These are phyloP conservation scores for Gymnobelideus leadbeateri DNA, from an alignment of 2,113 vertebrate species.

Conservation along the genomic window DNA sequence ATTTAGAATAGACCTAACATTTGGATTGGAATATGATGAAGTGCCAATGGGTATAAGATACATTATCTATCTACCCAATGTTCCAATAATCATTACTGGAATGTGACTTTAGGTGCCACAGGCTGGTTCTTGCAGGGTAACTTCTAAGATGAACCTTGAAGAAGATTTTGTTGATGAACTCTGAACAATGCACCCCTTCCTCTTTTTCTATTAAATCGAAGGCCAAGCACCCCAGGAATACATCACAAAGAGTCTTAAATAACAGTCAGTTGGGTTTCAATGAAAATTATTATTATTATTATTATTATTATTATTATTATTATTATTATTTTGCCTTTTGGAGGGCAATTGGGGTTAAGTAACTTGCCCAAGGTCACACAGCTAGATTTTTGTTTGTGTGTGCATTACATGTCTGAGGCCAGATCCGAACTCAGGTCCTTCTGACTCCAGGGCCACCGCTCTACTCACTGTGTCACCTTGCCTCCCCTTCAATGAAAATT, in stretches of 20 bases:
- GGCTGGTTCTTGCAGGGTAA: neutral
- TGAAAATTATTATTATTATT: too few species aligned
- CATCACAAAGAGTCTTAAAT: neutral
- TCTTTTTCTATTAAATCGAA: neutral
- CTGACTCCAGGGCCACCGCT: too few species aligned
- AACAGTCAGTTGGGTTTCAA: neutral
- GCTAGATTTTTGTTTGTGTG: too few species aligned
- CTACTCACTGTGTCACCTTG: too few species aligned
- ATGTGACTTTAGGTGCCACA: neutral
- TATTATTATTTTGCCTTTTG: too few species aligned
- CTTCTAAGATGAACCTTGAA: neutral
- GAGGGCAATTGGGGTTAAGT: too few species aligned
- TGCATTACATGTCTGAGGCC: too few species aligned
- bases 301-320: too few species aligned
- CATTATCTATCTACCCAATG: neutral
- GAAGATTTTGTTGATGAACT: neutral
- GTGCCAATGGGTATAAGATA: neutral
- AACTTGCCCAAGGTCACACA: too few species aligned
- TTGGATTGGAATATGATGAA: neutral
- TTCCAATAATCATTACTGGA: neutral
- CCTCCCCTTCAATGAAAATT: neutral
- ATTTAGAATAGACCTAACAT: neutral
- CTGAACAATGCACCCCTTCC: neutral
- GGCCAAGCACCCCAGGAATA: neutral
- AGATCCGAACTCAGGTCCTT: too few species aligned